Percentiles rank a stretch among this genome's conserved stretches.
Evolutionary conservation across 2,797 vertebrate species (phyloP).

Genomic region (Acanthurus tractus): DNA sequence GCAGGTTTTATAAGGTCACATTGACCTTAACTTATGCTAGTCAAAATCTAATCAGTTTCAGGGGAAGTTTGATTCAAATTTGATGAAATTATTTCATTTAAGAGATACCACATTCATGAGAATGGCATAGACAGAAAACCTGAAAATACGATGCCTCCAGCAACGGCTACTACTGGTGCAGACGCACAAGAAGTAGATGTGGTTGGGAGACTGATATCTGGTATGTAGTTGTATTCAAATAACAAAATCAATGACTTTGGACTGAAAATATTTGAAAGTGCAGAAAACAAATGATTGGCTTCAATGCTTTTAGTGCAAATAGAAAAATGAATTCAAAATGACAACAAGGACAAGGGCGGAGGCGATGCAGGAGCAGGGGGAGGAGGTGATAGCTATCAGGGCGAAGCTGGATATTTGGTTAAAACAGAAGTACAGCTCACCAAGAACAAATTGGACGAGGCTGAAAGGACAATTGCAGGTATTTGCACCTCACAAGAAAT

Average conservation of each 20-base stretch:
- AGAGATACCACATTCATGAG: no score
- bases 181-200: not conserved
- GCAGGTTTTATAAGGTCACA: no score
- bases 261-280: constrained; percentile 33
- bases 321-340: constrained; percentile 36
- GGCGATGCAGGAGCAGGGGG: not conserved
- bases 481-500: constrained; percentile 1
- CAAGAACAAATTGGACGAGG: constrained; percentile 27
- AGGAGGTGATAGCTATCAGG: constrained; percentile 28
- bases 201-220: constrained; percentile 28
- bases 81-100: no score
- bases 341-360: constrained; percentile 23
- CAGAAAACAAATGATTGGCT: constrained; percentile 17
- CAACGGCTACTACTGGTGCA: no score
- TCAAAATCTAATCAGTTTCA: no score
- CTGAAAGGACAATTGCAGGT: constrained; percentile 8
- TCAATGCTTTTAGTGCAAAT: constrained; percentile 27
- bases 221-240: constrained; percentile 22
- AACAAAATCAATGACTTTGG: constrained; percentile 31
- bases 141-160: no score
- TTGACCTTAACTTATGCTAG: no score
- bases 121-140: no score
- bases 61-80: no score
- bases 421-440: constrained; percentile 35
- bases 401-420: constrained; percentile 19